Percentiles rank a stretch among this genome's conserved stretches.
These are phyloP conservation scores for Podilymbus podiceps DNA, from an alignment of 2,113 vertebrate genomes.

Conservation along the genomic window DNA sequence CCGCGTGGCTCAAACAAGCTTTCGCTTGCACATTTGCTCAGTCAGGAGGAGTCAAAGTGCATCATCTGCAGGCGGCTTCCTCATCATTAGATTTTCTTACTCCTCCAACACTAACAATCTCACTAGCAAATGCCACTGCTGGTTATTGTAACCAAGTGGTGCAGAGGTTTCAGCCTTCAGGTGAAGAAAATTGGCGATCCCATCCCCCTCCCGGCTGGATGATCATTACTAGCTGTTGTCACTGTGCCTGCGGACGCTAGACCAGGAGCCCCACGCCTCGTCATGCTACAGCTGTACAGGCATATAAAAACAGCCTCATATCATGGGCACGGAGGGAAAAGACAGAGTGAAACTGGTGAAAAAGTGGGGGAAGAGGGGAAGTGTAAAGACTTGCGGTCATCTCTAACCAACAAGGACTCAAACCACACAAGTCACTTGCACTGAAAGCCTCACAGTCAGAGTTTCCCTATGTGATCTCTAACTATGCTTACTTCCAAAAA, in stretches of 20 bases:
- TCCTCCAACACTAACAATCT: not conserved
- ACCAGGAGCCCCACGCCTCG: not conserved
- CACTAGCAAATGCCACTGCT: accelerated
- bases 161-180: not conserved
- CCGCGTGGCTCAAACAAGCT: not conserved
- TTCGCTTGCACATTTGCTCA: not conserved
- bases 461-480: not conserved
- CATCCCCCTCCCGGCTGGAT: not conserved
- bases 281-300: not conserved
- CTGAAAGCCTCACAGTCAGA: not conserved
- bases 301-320: not conserved
- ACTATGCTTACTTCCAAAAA: not conserved
- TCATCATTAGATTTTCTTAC: not conserved
- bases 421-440: not conserved
- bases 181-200: not conserved
- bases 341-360: not conserved
- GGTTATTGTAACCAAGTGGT: not conserved
- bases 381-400: not conserved
- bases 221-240: not conserved
- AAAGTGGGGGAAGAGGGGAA: not conserved
- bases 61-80: not conserved
- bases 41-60: not conserved
- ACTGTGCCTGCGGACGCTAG: not conserved
- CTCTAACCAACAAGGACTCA: not conserved
- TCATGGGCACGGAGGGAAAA: not conserved